Conservation (phyloP, 2,888 invertebrate genomes). For the Eugnorisma glareosa region DNA sequence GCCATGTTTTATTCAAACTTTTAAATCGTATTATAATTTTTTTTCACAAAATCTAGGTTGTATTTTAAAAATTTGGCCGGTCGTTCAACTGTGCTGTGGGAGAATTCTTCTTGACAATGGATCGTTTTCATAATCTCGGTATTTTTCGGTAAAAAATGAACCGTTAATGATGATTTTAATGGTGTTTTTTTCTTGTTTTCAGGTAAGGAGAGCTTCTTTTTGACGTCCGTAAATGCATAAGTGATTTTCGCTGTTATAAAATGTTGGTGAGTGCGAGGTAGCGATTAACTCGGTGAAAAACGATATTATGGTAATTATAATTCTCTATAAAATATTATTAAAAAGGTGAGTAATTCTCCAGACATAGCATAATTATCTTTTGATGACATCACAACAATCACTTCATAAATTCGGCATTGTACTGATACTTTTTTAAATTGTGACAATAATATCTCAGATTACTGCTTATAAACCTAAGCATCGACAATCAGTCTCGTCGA, state of each 20-base stretch:
- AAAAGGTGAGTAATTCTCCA: neutral
- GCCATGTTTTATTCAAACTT: conserved; percentile 83
- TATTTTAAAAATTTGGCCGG: conserved; percentile 86
- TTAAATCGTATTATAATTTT: conserved; percentile 82
- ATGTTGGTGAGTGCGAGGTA: conserved; percentile 28
- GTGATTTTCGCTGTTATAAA: conserved; percentile 38
- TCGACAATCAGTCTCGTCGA: conserved; percentile 71
- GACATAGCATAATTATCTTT: neutral
- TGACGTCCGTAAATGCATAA: conserved; percentile 41
- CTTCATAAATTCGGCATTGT: neutral
- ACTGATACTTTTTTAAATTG: neutral
- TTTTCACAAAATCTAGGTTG: conserved; percentile 82
- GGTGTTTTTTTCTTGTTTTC: conserved; percentile 69
- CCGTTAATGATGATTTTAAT: conserved; percentile 69
- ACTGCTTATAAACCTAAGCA: conserved; percentile 21
- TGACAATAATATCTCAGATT: neutral
- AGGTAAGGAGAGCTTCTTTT: conserved; percentile 70
- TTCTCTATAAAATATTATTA: neutral
- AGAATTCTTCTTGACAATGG: conserved; percentile 68
- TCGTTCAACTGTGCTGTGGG: conserved; percentile 80
- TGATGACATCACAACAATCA: neutral
- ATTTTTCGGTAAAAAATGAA: conserved; percentile 65
- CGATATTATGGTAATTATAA: neutral
- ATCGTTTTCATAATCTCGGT: conserved; percentile 69
- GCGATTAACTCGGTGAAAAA: neutral